Evolutionary conservation across 2,113 vertebrate genomes (phyloP), one percentile per base, ranked within the genome.

Genomic region (Bucco capensis): DNA sequence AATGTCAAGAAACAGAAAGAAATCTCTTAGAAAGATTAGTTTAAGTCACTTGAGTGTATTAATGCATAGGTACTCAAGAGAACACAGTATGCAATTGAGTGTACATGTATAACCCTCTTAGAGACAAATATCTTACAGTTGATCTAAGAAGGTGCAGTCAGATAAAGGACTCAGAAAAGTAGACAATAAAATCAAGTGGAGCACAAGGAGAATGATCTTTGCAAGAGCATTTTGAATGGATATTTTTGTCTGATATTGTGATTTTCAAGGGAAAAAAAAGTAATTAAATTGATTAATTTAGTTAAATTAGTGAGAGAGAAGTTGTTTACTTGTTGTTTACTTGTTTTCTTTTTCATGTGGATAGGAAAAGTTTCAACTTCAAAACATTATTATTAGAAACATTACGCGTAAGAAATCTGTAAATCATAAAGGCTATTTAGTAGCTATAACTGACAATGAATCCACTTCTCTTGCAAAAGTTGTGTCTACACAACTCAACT

Each of bases 201-300:
- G 12, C 24, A 62, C 9, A 56, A 50, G 47, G 37, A 72, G 21
- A 82, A 38, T 51, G 10, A n/a, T 51, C 14, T 89, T 72, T 91
- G 12, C 42, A 80, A 66, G 21, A 62, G 7, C 12, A 67, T 17
- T 88, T 85, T 73, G 24, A 73, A 61, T 35, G 15, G 28, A n/a
- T 70, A 44, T 38, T 88, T 88, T 88, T 76, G 21, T 11, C 14
- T 14, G 40, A 44, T 47, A 24, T 8, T 64, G 27, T 5, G 22
- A 57, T 80, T 93, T 89, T 86, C 80, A 74, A 51, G 53, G 18
- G 4, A 72, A 80, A 76, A 84, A 74, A 69, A 13, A n/a, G n/a
- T n/a, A n/a, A n/a, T n/a, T 40, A 62, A 37, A 30, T 33, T 83
- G 50, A 49, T 72, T 5, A 14, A 86, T n/a, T n/a, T n/a, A n/a